Conservation (phyloP, 2,888 invertebrate species). For the Orthosia incerta region DNA sequence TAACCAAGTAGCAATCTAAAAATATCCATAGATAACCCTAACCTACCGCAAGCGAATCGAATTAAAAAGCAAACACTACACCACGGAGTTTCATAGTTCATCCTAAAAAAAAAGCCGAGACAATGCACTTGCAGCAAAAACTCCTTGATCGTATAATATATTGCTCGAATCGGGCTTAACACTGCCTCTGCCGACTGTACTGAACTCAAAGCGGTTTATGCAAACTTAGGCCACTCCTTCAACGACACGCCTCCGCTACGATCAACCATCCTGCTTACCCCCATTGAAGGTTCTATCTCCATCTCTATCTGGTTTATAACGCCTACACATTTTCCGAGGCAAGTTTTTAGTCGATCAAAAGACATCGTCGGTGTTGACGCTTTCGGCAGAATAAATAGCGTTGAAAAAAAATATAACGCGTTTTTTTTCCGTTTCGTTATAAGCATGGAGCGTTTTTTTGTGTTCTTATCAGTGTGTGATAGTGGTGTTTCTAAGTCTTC, state of each 20-base stretch:
- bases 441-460: conserved; percentile 62
- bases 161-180: conserved; percentile 70
- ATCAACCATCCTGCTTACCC: conserved; percentile 63
- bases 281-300: conserved; percentile 63
- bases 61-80: conserved; percentile 76
- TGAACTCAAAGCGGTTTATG: conserved; percentile 79
- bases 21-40: conserved; percentile 68
- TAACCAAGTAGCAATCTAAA: conserved; percentile 53
- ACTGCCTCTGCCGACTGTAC: conserved; percentile 67
- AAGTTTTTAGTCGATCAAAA: conserved; percentile 88
- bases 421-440: conserved; percentile 57
- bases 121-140: conserved; percentile 87
- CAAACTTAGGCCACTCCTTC: conserved; percentile 85
- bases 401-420: conserved; percentile 64
- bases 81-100: conserved; percentile 79
- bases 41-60: conserved; percentile 80
- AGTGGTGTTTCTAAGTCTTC: conserved; percentile 63
- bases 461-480: conserved; percentile 70
- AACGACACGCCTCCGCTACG: conserved; percentile 80
- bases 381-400: conserved; percentile 65
- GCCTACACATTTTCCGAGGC: conserved; percentile 86
- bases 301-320: conserved; percentile 80
- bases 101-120: conserved; percentile 80
- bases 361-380: conserved; percentile 83
- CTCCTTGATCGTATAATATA: conserved; percentile 81